Evolutionary conservation across 23 tunicate species (phyloP), one percentile per base, ranked within the genome.

Genomic region (Halocynthia aurantium): DNA sequence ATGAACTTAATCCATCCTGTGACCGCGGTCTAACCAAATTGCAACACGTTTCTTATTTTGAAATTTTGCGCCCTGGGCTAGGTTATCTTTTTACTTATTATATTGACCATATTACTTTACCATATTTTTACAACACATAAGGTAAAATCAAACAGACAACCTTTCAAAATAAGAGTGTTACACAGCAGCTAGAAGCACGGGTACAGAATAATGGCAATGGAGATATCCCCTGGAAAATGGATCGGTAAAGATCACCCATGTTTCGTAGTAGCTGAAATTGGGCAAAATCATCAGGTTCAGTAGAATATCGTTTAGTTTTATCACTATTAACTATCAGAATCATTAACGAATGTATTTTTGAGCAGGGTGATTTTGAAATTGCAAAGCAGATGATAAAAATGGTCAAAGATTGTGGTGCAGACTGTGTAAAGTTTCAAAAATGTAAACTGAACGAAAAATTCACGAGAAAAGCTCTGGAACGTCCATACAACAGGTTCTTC

Each of bases 341-440:
- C 2, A 4, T 13, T 58, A 58, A n/a, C 17, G 4, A 13, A 58
- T 2, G 63, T 22, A 22, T 19, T n/a, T 20, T 12, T 22, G 49
- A 44, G 8, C 5, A 74, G 78, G 78, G 78, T 9, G 78, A 74
- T 53, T 60, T 74, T 53, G 64, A 55, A 55, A 74, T 74, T 52
- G 78, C 78, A 0, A 74, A 74, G 78, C 10, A 74, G 57, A 74
- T 74, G 78, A 51, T 74, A 8, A 52, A 74, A 50, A 15, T 53
- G 78, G 78, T 63, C 18, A 54, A 74, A 54, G 78, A 74, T 74
- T 74, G 78, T 55, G 78, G 78, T 13, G 78, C 69, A 53, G 78
- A 74, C 56, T 74, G 78, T 53, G 78, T 50, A 10, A 74, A 74
- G 56, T 74, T 74, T 74, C 78, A 74, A 50, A 74, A 74, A 53